phyloP scores from a whole-genome alignment of 2,113 vertebrate species.

The Mesitornis unicolor region DNA sequence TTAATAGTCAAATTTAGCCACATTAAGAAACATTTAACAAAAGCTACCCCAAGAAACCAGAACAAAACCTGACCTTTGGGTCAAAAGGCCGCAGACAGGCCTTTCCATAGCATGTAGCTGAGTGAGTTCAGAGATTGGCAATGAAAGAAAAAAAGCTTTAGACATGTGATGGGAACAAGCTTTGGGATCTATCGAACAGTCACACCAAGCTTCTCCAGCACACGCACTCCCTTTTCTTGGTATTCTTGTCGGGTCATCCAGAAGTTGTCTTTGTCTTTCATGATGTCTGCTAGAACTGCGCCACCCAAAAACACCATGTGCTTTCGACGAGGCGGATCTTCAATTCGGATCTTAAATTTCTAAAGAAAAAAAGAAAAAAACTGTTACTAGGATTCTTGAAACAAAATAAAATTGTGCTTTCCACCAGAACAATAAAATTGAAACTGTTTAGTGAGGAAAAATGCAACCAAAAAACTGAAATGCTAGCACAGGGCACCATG shows the following conservation, averaged over 20 bases:
- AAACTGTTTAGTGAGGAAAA: not conserved
- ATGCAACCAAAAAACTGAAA: not conserved
- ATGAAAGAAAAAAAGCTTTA: conserved; percentile 64
- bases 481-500: not conserved
- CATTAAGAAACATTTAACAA: conserved; percentile 75
- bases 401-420: not conserved
- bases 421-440: not conserved
- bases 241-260: conserved; percentile 98
- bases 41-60: conserved; percentile 71
- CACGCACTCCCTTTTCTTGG: conserved; percentile 94
- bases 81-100: conserved; percentile 73
- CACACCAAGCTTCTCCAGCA: conserved; percentile 97
- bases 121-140: conserved; percentile 80
- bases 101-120: conserved; percentile 69
- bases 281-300: conserved; percentile 95
- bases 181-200: conserved; percentile 92
- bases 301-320: conserved; percentile 99
- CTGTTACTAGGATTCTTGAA: not conserved
- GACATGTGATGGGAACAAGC: conserved; percentile 55
- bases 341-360: conserved; percentile 99
- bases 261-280: conserved; percentile 99
- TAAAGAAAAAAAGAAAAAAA: conserved; percentile 38
- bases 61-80: conserved; percentile 72
- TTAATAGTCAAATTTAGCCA: conserved; percentile 75
- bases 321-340: conserved; percentile 94